Conservation (phyloP, 2,888 invertebrate genomes). For the Noctua janthe region DNA sequence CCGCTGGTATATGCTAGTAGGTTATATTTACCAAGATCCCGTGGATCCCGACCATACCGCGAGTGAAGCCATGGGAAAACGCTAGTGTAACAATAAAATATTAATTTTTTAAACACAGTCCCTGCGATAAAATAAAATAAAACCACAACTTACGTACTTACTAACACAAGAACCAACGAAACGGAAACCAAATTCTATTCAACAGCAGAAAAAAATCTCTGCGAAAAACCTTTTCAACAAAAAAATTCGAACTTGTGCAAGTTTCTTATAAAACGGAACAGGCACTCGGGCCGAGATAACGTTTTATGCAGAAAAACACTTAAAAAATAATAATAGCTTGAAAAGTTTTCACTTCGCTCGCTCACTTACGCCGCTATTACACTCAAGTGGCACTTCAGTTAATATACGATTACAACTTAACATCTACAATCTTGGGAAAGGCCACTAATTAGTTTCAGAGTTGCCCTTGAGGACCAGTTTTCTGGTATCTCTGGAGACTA, state of each 20-base stretch:
- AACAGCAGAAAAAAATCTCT: slow-evolving; percentile 26
- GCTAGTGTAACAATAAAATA: background rate
- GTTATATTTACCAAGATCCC: background rate
- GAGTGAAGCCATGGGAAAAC: background rate
- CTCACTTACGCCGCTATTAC: slow-evolving; percentile 57
- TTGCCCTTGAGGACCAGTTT: slow-evolving; percentile 15
- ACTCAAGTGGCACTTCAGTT: slow-evolving; percentile 49
- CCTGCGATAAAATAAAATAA: background rate
- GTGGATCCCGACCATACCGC: background rate
- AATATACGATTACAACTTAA: slow-evolving; percentile 62
- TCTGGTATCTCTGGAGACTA: slow-evolving; percentile 2
- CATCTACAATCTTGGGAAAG: slow-evolving; percentile 47
- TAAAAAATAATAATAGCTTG: slow-evolving; percentile 54
- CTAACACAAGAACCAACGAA: slow-evolving; percentile 28
- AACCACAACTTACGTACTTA: slow-evolving; percentile 25
- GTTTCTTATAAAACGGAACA: slow-evolving; percentile 45
- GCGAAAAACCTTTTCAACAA: slow-evolving; percentile 32
- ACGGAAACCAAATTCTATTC: slow-evolving; percentile 37
- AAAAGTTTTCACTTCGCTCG: slow-evolving; percentile 49
- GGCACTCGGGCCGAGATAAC: slow-evolving; percentile 48
- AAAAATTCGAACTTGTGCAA: slow-evolving; percentile 32
- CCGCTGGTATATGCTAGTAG: no score
- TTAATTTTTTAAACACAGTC: background rate
- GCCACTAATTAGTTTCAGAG: slow-evolving; percentile 47
- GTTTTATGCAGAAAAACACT: slow-evolving; percentile 59